These are phyloP conservation scores for Chrysolina oricalcia DNA, from an alignment of 2,888 invertebrate species.

Conservation along the genomic window DNA sequence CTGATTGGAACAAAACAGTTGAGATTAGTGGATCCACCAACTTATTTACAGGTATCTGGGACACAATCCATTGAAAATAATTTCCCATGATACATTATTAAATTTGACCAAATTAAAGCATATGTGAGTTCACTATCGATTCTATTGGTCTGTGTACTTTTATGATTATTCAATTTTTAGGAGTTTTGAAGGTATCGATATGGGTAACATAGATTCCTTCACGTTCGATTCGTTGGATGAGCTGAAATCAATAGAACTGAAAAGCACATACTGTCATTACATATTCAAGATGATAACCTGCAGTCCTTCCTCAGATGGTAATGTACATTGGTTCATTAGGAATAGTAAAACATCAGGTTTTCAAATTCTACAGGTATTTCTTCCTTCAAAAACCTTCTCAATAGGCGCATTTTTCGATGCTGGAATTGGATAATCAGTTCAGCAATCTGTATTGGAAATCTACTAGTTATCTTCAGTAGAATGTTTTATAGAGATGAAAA, in stretches of 20 bases:
- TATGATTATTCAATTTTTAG: not conserved
- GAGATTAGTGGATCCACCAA: not conserved
- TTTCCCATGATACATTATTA: not conserved
- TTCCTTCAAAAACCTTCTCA: constrained; percentile 16
- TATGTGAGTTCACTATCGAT: not conserved
- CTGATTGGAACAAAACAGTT: not conserved
- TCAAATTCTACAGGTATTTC: constrained; percentile 18
- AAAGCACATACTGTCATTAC: not conserved
- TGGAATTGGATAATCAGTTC: constrained; percentile 26
- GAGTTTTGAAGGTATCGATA: constrained; percentile 1
- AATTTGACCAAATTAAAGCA: not conserved
- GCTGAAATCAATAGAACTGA: not conserved
- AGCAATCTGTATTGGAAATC: constrained; percentile 19
- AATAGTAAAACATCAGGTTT: not conserved
- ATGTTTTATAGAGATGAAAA: constrained; percentile 24
- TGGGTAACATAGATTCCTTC: not conserved
- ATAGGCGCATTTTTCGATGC: constrained; percentile 20
- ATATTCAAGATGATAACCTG: not conserved
- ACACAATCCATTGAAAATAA: not conserved
- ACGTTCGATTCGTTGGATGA: not conserved
- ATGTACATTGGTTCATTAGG: not conserved
- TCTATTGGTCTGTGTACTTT: not conserved
- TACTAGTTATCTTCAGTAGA: constrained; percentile 25
- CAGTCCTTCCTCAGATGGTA: constrained; percentile 1
- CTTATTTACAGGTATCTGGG: constrained; percentile 2